Evolutionary conservation across 2,888 invertebrate species (phyloP).

Genomic region (Ptychoptera contaminata): DNA sequence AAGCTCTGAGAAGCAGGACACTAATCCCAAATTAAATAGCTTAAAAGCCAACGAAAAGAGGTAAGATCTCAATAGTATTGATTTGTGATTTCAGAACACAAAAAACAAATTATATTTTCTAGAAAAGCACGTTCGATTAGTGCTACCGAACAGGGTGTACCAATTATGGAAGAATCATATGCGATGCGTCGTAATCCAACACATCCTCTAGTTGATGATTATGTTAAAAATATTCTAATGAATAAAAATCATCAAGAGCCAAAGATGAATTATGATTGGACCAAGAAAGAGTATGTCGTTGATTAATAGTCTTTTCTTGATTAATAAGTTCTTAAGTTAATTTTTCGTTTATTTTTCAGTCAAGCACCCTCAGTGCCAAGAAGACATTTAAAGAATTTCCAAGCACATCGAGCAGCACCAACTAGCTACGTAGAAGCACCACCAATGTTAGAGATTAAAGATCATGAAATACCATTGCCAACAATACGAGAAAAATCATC

Average conservation of each 20-base stretch:
- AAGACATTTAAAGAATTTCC: not conserved
- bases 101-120: no score
- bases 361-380: not conserved
- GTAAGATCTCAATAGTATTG: no score
- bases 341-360: conserved; percentile 5
- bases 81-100: no score
- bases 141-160: conserved; percentile 22
- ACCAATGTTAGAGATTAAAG: not conserved
- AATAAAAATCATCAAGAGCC: conserved; percentile 11
- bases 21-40: no score
- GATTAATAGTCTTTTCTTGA: no score
- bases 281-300: conserved; percentile 14
- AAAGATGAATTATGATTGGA: conserved; percentile 17
- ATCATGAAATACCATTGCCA: no score
- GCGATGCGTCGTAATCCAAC: conserved; percentile 15
- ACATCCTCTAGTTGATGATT: conserved; percentile 9
- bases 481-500: no score
- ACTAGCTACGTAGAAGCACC: not conserved
- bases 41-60: no score
- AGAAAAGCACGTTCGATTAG: conserved; percentile 27
- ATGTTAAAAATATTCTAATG: conserved; percentile 11
- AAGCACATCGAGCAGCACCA: not conserved
- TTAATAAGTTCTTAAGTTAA: not conserved
- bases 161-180: conserved; percentile 26
- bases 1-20: no score